Percentiles rank a stretch among this genome's conserved stretches.
phyloP scores from a whole-genome alignment of 2,113 vertebrate genomes.

The Scophthalmus maximus region DNA sequence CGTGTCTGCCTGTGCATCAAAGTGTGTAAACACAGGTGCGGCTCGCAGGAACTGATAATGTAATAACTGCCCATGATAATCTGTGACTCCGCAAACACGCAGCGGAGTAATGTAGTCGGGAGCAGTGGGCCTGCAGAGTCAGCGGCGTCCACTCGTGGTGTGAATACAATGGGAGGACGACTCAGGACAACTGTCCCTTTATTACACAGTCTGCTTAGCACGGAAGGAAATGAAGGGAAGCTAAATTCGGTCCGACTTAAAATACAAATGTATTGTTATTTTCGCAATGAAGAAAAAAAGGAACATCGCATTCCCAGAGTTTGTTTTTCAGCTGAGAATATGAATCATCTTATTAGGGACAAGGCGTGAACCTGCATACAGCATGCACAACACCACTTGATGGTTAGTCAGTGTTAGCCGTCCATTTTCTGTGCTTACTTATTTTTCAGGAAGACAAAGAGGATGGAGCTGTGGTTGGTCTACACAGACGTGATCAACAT shows the following conservation, averaged over 20 bases:
- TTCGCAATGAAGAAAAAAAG: neutral
- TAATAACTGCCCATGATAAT: conserved; percentile 45
- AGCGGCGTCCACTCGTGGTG: conserved; percentile 9
- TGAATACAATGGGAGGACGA: neutral
- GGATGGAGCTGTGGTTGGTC: no score
- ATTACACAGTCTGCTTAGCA: neutral
- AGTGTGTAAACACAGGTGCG: conserved; percentile 39
- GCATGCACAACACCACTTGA: neutral
- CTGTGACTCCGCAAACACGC: conserved; percentile 45
- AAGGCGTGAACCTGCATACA: neutral
- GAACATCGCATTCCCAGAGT: neutral
- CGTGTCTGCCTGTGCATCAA: conserved; percentile 3
- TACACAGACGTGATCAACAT: no score
- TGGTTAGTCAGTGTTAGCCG: neutral
- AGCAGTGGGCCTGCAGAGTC: conserved; percentile 1
- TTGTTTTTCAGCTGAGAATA: neutral
- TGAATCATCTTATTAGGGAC: neutral
- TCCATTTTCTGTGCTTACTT: neutral
- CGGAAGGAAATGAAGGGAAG: neutral
- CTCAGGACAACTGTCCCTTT: neutral
- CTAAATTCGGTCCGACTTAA: neutral
- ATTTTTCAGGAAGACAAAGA: neutral
- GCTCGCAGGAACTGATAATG: conserved; percentile 27
- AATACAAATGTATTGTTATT: no score
- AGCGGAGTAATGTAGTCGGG: neutral